phyloP scores from a whole-genome alignment of 2,797 vertebrate genomes.

The Cirrhinus mrigala region DNA sequence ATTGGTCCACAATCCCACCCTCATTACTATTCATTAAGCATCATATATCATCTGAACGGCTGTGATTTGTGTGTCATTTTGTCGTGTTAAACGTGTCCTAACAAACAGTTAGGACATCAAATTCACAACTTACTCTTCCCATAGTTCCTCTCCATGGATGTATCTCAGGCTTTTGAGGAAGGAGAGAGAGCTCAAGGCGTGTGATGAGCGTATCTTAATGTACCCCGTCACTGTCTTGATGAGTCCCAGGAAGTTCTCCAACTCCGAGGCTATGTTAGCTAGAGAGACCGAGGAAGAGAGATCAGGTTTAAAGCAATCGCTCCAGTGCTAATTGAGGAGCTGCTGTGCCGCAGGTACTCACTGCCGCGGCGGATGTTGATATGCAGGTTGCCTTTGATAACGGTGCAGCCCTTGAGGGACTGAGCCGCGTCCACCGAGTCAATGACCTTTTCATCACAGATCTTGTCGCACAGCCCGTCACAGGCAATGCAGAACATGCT shows the following conservation, averaged over 20 bases:
- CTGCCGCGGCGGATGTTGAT: conserved; percentile 98
- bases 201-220: conserved; percentile 92
- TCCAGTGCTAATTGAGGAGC: not conserved
- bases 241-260: conserved; percentile 96
- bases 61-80: not conserved
- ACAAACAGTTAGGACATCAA: not conserved
- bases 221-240: conserved; percentile 96
- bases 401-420: conserved; percentile 94
- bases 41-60: not conserved
- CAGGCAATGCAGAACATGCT: conserved; percentile 95
- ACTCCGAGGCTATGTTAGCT: conserved; percentile 95
- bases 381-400: conserved; percentile 94
- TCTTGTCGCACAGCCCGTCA: conserved; percentile 94
- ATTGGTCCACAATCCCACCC: not conserved
- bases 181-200: conserved; percentile 91
- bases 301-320: conserved; percentile 23
- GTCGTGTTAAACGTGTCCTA: not conserved
- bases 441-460: conserved; percentile 91
- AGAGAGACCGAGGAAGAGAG: conserved; percentile 41
- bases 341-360: conserved; percentile 77
- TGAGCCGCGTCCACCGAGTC: conserved; percentile 96
- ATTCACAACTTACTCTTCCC: conserved; percentile 83
- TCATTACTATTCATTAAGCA: not conserved
- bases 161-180: conserved; percentile 93
- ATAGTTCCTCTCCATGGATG: conserved; percentile 91